Conservation (phyloP, 2,113 vertebrate species). For the Micromys minutus region DNA sequence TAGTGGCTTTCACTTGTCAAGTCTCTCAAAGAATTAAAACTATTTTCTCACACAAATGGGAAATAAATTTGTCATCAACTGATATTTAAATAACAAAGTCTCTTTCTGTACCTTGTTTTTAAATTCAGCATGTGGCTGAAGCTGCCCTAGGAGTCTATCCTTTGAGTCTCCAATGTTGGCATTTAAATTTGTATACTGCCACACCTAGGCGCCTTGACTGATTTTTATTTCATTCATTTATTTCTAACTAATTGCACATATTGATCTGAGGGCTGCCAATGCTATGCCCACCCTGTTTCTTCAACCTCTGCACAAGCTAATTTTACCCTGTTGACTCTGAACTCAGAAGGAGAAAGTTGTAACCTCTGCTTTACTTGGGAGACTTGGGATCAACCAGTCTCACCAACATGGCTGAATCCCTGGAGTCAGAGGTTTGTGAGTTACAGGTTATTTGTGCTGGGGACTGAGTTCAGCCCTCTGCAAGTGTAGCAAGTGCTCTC, state of each 20-base stretch:
- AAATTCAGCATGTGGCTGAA: background rate
- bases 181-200: background rate
- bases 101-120: background rate
- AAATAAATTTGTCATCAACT: conserved; percentile 3
- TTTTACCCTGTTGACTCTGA: background rate
- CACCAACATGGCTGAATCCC: background rate
- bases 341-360: background rate
- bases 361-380: conserved; percentile 3
- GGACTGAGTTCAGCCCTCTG: background rate
- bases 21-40: background rate
- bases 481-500: background rate
- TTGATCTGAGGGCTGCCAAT: background rate
- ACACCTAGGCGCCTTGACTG: background rate
- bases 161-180: background rate
- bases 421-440: too few relatives aligned
- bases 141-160: background rate
- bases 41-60: background rate
- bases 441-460: background rate
- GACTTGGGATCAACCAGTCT: background rate
- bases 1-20: background rate
- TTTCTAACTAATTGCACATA: background rate
- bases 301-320: conserved; percentile 31
- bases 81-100: background rate
- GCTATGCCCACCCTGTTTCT: background rate
- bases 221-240: background rate